Evolutionary conservation across 2,113 vertebrate species (phyloP).

Genomic region (Galemys pyrenaicus): DNA sequence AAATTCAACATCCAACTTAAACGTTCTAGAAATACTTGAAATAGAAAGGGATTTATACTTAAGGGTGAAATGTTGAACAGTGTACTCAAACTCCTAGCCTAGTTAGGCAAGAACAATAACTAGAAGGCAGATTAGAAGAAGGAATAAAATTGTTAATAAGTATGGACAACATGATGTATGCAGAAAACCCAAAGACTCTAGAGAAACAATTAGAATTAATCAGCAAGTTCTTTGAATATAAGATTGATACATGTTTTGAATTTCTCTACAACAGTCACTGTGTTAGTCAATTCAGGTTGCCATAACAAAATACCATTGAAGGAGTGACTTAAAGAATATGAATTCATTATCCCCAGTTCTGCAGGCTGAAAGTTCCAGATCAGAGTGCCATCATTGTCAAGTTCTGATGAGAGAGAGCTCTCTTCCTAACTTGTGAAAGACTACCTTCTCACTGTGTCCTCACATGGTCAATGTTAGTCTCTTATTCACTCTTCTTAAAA

Average conservation of each 20-base stretch:
- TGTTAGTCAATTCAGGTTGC: not conserved
- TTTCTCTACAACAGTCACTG: not conserved
- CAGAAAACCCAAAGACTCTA: not conserved
- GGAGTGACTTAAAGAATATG: not conserved
- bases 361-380: not conserved
- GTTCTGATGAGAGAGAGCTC: not conserved
- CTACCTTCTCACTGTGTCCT: not conserved
- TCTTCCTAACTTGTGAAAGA: not conserved
- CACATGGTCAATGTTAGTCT: not conserved
- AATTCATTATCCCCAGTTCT: not conserved
- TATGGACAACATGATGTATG: not conserved
- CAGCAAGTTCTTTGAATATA: constrained; percentile 22
- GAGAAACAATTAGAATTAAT: not conserved
- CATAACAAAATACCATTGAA: not conserved
- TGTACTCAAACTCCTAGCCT: not conserved
- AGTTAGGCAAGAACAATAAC: not conserved
- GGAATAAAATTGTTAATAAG: not conserved
- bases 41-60: not conserved
- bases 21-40: not conserved
- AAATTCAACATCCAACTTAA: not conserved
- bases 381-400: not conserved
- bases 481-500: not conserved
- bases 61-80: not conserved
- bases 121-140: not conserved
- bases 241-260: not conserved